Evolutionary conservation across 1,140 invertebrate genomes (phyloP).

Genomic region (Contarinia nasturtii): DNA sequence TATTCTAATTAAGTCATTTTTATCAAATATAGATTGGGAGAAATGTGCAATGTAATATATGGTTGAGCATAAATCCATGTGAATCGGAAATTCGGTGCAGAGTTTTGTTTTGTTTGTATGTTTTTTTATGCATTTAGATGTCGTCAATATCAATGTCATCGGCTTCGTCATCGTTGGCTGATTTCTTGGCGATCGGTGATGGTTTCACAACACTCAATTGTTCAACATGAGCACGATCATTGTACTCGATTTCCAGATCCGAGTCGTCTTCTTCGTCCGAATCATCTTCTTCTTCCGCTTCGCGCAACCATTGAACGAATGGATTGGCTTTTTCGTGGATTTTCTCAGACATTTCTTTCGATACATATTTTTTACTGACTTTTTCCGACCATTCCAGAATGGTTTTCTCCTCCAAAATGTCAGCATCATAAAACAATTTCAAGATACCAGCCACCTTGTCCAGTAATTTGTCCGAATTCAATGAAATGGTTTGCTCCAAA

Average conservation of each 20-base stretch:
- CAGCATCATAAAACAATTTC: slow-evolving; percentile 78
- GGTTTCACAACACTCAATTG: slow-evolving; percentile 42
- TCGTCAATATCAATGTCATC: slow-evolving; percentile 81
- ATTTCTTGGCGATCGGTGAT: slow-evolving; percentile 27
- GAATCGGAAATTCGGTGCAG: neutral
- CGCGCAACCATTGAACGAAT: slow-evolving; percentile 91
- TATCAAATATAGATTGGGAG: no score
- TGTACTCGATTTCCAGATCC: slow-evolving; percentile 64
- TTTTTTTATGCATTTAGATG: no score
- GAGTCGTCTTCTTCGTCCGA: slow-evolving; percentile 51
- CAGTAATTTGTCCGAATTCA: slow-evolving; percentile 62
- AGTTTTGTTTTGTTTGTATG: no score
- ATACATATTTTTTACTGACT: slow-evolving; percentile 83
- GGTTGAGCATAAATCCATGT: no score
- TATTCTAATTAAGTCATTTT: no score
- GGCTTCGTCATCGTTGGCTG: slow-evolving; percentile 47
- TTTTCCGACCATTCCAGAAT: slow-evolving; percentile 90
- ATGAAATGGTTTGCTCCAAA: slow-evolving; percentile 79
- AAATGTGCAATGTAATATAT: no score
- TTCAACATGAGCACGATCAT: slow-evolving; percentile 61
- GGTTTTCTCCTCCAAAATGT: slow-evolving; percentile 87
- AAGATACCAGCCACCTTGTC: slow-evolving; percentile 78
- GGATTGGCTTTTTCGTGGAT: slow-evolving; percentile 83
- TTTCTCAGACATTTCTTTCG: slow-evolving; percentile 75
- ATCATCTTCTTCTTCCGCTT: slow-evolving; percentile 85